phyloP scores from a whole-genome alignment of 2,797 vertebrate genomes.

The Rhyacichthys aspro region DNA sequence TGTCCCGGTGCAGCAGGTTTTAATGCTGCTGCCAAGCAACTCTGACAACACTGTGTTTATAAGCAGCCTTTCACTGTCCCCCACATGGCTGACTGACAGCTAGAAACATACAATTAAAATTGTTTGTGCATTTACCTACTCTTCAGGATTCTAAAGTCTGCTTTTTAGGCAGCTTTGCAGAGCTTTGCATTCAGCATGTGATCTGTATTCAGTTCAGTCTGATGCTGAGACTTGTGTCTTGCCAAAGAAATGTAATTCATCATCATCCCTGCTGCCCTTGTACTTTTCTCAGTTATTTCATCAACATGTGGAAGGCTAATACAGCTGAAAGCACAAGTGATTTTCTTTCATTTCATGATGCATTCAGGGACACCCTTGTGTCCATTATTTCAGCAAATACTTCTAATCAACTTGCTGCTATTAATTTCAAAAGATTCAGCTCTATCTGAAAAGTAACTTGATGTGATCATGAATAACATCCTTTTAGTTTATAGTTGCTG shows the following conservation, averaged over 20 bases:
- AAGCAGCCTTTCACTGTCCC: slow-evolving; percentile 17
- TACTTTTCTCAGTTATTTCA: slow-evolving; percentile 38
- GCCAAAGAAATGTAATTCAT: slow-evolving; percentile 40
- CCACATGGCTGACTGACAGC: slow-evolving; percentile 11
- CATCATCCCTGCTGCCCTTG: slow-evolving; percentile 42
- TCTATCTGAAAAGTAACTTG: background rate
- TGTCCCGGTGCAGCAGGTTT: slow-evolving; percentile 38
- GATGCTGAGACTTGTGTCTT: slow-evolving; percentile 6
- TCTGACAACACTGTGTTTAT: slow-evolving; percentile 20
- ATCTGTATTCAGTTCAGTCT: slow-evolving; percentile 36
- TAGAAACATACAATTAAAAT: background rate
- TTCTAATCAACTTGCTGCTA: background rate
- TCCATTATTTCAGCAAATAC: background rate
- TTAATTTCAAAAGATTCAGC: background rate
- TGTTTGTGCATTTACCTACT: background rate
- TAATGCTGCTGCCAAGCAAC: slow-evolving; percentile 15
- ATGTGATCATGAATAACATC: background rate
- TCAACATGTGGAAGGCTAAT: slow-evolving; percentile 20
- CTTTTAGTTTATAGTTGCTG: background rate
- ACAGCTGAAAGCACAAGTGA: slow-evolving; percentile 4
- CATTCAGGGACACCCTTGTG: background rate
- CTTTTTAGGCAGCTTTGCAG: too few relatives aligned
- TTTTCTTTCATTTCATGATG: slow-evolving; percentile 23
- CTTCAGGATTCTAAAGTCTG: too few relatives aligned
- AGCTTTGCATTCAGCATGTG: slow-evolving; percentile 5